Percentiles rank a stretch among this genome's conserved stretches.
These are phyloP conservation scores for Taxidea taxus DNA, from an alignment of 2,113 vertebrate genomes.

Conservation along the genomic window DNA sequence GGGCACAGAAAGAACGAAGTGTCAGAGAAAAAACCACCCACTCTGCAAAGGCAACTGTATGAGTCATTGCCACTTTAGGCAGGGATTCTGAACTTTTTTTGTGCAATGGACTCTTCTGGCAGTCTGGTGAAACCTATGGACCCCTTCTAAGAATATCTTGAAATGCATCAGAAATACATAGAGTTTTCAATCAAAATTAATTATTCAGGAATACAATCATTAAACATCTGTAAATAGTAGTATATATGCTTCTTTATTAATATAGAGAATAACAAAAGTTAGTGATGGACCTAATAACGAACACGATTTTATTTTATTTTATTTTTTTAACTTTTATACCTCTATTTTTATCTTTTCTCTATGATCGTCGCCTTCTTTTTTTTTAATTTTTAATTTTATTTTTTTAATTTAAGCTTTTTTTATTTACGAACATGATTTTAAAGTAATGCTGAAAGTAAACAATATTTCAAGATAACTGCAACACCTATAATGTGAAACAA, in stretches of 20 bases:
- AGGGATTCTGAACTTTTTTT: neutral
- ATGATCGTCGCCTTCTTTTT: no score
- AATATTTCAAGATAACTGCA: neutral
- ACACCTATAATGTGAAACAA: neutral
- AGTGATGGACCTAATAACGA: neutral
- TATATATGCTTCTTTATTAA: neutral
- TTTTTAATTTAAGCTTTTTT: no score
- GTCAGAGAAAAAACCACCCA: neutral
- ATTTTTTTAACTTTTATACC: no score
- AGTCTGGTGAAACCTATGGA: neutral
- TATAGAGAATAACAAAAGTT: neutral
- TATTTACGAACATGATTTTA: slow-evolving; percentile 4
- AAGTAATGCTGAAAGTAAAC: neutral
- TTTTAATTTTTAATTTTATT: no score
- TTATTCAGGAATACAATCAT: neutral
- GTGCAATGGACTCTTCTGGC: neutral
- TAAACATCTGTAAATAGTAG: neutral
- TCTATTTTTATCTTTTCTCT: no score
- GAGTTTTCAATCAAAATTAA: neutral
- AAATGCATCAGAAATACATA: neutral
- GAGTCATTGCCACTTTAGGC: neutral
- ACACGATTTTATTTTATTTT: slow-evolving; percentile 15
- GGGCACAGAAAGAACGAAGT: neutral
- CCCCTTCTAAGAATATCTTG: neutral
- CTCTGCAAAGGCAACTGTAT: neutral